Evolutionary conservation across 2,888 invertebrate species (phyloP).

Genomic region (Sympetrum striolatum): DNA sequence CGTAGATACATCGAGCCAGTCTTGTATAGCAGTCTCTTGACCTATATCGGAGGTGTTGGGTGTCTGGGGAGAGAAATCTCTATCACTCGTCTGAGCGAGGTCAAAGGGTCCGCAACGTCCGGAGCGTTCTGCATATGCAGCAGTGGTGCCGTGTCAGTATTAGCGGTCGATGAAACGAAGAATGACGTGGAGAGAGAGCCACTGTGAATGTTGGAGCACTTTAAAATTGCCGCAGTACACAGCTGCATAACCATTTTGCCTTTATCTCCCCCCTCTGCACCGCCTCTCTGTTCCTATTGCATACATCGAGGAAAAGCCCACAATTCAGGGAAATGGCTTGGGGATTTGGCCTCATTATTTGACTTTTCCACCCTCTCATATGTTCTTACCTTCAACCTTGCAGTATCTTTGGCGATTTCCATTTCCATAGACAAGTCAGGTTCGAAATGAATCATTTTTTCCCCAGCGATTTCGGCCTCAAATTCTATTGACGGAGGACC

Average conservation of each 20-base stretch:
- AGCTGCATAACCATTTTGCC: background rate
- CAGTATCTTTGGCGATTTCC: too few relatives aligned
- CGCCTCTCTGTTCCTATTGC: background rate
- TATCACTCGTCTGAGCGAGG: background rate
- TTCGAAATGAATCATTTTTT: too few relatives aligned
- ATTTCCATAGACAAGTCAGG: too few relatives aligned
- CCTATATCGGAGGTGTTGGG: background rate
- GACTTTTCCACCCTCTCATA: background rate
- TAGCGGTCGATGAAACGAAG: slow-evolving; percentile 15
- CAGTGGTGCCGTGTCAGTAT: background rate
- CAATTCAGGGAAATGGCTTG: background rate
- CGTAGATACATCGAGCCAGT: background rate
- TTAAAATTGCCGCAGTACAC: slow-evolving; percentile 13
- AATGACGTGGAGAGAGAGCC: background rate
- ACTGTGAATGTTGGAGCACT: background rate
- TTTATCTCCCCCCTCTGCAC: background rate
- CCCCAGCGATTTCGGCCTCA: too few relatives aligned
- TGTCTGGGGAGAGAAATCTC: background rate
- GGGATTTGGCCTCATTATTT: background rate
- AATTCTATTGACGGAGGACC: too few relatives aligned
- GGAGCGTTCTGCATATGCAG: background rate
- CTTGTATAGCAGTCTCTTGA: background rate
- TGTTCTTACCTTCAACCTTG: too few relatives aligned
- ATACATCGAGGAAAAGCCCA: background rate
- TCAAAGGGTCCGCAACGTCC: background rate